Conservation (phyloP, 64 coral and sea anemone genomes). For the Pachyseris speciosa region DNA sequence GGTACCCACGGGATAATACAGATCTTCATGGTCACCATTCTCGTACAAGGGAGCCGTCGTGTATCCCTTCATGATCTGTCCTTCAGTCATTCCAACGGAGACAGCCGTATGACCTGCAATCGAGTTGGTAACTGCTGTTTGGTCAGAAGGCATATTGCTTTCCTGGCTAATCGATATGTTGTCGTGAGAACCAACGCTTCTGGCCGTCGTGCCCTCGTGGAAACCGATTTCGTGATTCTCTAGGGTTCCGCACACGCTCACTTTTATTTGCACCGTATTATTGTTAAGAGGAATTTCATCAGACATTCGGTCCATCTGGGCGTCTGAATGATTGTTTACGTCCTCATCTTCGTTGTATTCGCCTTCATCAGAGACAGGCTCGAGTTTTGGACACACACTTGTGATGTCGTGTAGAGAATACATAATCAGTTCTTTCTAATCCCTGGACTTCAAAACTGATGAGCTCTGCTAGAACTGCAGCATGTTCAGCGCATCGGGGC, state of each 20-base stretch:
- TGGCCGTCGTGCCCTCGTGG: not conserved
- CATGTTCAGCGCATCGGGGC: too few relatives aligned
- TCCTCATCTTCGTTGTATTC: not conserved
- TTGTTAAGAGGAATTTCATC: not conserved
- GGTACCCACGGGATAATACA: not conserved
- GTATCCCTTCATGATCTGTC: not conserved
- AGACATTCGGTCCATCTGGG: not conserved
- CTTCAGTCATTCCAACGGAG: not conserved
- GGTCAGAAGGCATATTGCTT: not conserved
- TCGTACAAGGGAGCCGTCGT: not conserved
- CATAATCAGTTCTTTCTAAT: not conserved
- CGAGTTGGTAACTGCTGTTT: not conserved
- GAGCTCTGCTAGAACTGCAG: not conserved
- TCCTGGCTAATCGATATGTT: not conserved
- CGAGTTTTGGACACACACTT: slow-evolving; percentile 16
- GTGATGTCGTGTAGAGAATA: slow-evolving; percentile 34
- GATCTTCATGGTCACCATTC: slow-evolving; percentile 6
- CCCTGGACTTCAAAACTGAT: not conserved
- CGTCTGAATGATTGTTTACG: not conserved
- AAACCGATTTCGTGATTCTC: not conserved
- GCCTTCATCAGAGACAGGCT: not conserved
- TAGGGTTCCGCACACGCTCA: not conserved
- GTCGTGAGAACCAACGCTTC: not conserved
- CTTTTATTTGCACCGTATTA: not conserved
- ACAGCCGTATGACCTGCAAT: not conserved